Evolutionary conservation across 2,888 invertebrate species (phyloP).

Genomic region (Lasioglossum pauxillum): DNA sequence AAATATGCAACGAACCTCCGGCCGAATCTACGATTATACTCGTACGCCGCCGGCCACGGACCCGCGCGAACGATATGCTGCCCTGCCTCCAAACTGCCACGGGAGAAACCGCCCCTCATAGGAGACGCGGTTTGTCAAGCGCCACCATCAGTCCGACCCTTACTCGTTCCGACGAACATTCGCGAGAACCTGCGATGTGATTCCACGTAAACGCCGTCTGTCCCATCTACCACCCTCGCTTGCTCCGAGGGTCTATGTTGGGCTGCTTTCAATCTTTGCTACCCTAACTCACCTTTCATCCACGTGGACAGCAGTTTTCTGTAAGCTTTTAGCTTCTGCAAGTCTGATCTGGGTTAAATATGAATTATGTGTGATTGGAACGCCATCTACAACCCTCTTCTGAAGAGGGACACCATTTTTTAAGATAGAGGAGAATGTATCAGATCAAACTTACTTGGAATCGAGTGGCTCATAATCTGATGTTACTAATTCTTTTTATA

Average conservation of each 20-base stretch:
- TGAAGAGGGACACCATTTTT: too few relatives aligned
- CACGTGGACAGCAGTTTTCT: background rate
- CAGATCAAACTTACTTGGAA: too few relatives aligned
- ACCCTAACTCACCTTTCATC: background rate
- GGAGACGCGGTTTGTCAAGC: slow-evolving; percentile 80
- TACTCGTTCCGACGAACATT: background rate
- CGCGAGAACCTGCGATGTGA: slow-evolving; percentile 27
- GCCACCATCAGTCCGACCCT: slow-evolving; percentile 34
- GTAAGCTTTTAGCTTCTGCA: background rate
- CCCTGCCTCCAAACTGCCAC: background rate
- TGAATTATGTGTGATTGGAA: too few relatives aligned
- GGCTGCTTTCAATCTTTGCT: background rate
- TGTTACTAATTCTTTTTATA: too few relatives aligned
- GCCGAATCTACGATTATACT: slow-evolving; percentile 83
- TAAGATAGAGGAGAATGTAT: too few relatives aligned
- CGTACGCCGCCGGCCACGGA: slow-evolving; percentile 15
- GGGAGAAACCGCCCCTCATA: slow-evolving; percentile 73
- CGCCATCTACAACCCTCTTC: background rate
- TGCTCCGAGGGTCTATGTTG: background rate
- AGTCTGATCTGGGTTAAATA: background rate
- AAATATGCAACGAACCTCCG: slow-evolving; percentile 80
- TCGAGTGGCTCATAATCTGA: too few relatives aligned
- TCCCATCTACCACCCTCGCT: background rate
- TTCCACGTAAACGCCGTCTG: slow-evolving; percentile 26
- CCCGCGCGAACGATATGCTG: background rate